Base-by-base conservation (phyloP, 2,797 vertebrate genomes). In the Malurus leucopterus region DNA sequence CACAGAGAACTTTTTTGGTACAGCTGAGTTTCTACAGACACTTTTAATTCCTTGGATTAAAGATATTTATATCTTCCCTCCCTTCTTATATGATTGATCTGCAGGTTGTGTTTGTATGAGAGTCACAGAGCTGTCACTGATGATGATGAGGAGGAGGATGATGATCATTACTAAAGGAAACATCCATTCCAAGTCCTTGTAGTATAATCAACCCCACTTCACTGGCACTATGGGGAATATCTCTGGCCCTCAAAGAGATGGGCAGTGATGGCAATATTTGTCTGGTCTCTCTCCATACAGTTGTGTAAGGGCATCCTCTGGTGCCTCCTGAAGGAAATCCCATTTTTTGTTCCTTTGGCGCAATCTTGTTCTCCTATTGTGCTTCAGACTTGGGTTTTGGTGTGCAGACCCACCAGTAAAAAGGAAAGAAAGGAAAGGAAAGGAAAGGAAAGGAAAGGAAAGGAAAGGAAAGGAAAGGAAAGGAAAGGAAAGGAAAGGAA, bases 41-140 rank as follows among this genome's bases (percentile, higher is more conserved):
- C 36, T 68, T 87, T 43, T 16, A 81, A 53, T 57, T 84, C 34
- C 11, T 55, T 63, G 57, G 11, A 27, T 59, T 88, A 51, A 49
- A 27, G 23, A 18, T 43, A 49, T 54, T 54, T 88, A 27, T 59
- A 32, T 30, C 22, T 87, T 77, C 34, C 23, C 20, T 85, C 18
- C 9, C 30, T 63, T 54, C 50, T 61, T 57, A 61, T 15, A 12
- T 2, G 72, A 62, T 61, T 71, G 15, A 19, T 61, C 79, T 54
- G 40, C 59, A 53, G 44, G n/a, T 34, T 6, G 6, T 9, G 18
- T 44, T 43, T 80, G 29, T 61, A 3, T 4, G 5, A 57, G 30
- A 61, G 43, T n/a, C 0, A 0, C 46, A 59, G 67, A 51, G 23
- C 2, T 77, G 23, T 29, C 55, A 32, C 6, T 5, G 10, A 43